Evolutionary conservation across 2,888 invertebrate species (phyloP), one percentile per base, ranked within the genome.

Genomic region (Morpho helenor): DNA sequence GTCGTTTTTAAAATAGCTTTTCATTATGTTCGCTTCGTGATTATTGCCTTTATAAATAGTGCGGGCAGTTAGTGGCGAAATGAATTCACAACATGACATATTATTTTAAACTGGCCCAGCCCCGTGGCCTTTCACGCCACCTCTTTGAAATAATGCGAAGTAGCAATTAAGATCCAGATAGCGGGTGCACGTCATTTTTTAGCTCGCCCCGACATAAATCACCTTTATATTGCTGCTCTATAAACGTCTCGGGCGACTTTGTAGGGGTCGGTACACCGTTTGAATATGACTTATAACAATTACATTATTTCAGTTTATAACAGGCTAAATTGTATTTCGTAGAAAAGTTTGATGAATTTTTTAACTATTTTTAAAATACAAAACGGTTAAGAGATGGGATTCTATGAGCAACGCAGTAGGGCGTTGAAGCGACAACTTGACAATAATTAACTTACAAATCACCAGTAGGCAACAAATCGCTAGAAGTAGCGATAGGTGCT

Each of bases 131-230:
- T 59, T 60, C 63, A 60, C 61, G 65, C 57, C 49, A 61, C 31
- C 56, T 44, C 9, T 55, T 46, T 39, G 9, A 42, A 56, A 58
- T 63, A 63, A 64, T 62, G 65, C 64, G 49, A 63, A 44, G 43
- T 46, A 7, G 65, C 46, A 58, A 65, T 65, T 65, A 64, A 58
- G 65, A 62, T 59, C 57, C 63, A 63, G 64, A 64, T 65, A 64
- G 45, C 41, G 44, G 7, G 46, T 47, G 23, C 55, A 48, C 44
- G 49, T 60, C 16, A 50, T 58, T 57, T 60, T 31, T 56, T 56
- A 60, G 50, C 42, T 58, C 52, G 22, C n/a, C 42, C 23, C 8
- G 8, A 9, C 55, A 62, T 60, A 49, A 62, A 62, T 62, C 60
- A 57, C 40, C n/a, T 55, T 52, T 44, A 16, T 57, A 52, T 44